These are phyloP conservation scores for Orcinus orca DNA, from an alignment of 2,113 vertebrate genomes.

Conservation along the genomic window DNA sequence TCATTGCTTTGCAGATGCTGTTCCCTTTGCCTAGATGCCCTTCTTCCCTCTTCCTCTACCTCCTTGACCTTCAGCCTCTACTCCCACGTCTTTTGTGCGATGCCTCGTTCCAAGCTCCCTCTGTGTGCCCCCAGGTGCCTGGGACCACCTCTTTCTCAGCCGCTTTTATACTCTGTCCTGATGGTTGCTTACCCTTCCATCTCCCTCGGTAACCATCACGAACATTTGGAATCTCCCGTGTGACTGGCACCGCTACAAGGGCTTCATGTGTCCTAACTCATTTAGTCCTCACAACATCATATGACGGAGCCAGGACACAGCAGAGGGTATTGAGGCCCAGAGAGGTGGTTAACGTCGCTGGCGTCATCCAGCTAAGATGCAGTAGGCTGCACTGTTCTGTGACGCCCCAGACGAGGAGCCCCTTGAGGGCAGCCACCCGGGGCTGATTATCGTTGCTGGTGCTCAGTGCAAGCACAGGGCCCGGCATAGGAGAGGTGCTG, in stretches of 20 bases:
- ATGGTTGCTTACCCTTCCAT: background rate
- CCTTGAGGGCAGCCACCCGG: background rate
- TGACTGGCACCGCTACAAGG: background rate
- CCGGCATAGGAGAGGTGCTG: background rate
- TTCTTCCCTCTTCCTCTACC: background rate
- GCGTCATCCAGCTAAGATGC: background rate
- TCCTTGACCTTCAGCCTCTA: background rate
- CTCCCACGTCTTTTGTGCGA: background rate
- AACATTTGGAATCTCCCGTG: background rate
- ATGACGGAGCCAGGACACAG: background rate
- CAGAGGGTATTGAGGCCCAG: background rate
- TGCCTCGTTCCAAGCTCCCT: background rate
- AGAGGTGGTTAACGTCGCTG: background rate
- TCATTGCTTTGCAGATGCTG: rapidly evolving
- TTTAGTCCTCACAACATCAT: background rate
- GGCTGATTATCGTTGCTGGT: background rate
- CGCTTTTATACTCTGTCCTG: background rate
- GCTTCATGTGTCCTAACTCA: background rate
- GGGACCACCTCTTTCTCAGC: rapidly evolving
- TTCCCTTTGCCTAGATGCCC: background rate
- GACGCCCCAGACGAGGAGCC: background rate
- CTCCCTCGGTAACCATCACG: background rate
- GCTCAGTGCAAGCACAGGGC: background rate
- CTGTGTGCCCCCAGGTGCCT: rapidly evolving
- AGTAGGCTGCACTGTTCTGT: rapidly evolving